These are phyloP conservation scores for Gari tellinella DNA, from an alignment of 2,888 invertebrate genomes.

Conservation along the genomic window DNA sequence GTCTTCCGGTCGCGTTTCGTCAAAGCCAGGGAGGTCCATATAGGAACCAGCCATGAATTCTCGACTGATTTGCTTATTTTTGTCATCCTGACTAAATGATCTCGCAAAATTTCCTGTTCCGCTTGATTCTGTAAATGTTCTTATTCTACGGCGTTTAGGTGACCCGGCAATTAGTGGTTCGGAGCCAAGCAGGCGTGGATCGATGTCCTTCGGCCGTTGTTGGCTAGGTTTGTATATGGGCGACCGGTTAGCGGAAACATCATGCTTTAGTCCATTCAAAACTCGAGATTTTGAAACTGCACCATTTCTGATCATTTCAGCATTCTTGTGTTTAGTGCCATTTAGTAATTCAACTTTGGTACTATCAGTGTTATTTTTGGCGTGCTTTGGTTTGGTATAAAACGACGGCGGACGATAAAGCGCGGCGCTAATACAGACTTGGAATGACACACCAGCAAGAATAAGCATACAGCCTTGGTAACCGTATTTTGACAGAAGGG, in stretches of 20 bases:
- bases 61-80: neutral
- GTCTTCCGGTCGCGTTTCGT: neutral
- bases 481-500: slow-evolving; percentile 21
- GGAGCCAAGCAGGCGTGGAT: neutral
- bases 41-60: slow-evolving; percentile 16
- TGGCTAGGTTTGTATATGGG: neutral
- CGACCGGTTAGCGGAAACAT: neutral
- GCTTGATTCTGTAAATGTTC: slow-evolving; percentile 12
- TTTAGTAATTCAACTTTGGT: no score
- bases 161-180: neutral
- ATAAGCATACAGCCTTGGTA: slow-evolving; percentile 37
- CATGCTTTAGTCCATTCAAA: neutral
- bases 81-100: neutral
- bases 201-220: neutral
- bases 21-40: neutral
- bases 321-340: no score
- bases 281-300: neutral
- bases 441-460: slow-evolving; percentile 8
- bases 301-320: no score
- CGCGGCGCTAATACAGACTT: slow-evolving; percentile 19
- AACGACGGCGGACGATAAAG: slow-evolving; percentile 20
- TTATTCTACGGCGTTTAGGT: neutral
- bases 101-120: neutral
- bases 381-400: slow-evolving; percentile 7
- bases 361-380: neutral